phyloP scores from a whole-genome alignment of 2,797 vertebrate species.

The Alfaro cultratus region DNA sequence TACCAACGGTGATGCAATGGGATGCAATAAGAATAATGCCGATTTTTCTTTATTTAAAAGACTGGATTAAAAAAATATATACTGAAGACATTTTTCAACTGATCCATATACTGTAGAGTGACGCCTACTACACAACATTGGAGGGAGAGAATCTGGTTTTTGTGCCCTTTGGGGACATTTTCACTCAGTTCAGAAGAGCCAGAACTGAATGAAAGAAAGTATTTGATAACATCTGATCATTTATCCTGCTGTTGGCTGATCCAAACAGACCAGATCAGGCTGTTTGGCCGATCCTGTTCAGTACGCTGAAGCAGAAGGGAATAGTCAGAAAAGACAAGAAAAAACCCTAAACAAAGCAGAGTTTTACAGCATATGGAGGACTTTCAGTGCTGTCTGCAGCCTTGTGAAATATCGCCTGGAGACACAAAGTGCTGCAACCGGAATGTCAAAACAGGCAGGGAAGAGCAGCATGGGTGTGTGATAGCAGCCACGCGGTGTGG shows the following conservation, averaged over 20 bases:
- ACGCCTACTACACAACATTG: not conserved
- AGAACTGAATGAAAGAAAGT: constrained; percentile 10
- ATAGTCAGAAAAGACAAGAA: constrained; percentile 23
- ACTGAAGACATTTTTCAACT: not conserved
- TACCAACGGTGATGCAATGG: not conserved
- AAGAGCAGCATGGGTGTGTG: constrained; percentile 10
- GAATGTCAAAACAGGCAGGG: constrained; percentile 40
- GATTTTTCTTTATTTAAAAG: not conserved
- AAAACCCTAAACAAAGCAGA: constrained; percentile 37
- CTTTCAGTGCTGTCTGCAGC: constrained; percentile 31
- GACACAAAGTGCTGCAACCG: constrained; percentile 22
- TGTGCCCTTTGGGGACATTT: not conserved
- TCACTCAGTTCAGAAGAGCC: not conserved
- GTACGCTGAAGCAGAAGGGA: constrained; percentile 12
- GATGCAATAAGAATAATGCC: not conserved
- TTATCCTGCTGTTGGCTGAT: constrained; percentile 45
- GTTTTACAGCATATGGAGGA: constrained; percentile 23
- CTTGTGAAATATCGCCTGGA: constrained; percentile 50
- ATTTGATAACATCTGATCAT: constrained; percentile 28
- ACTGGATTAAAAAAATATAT: not conserved
- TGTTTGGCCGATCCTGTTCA: constrained; percentile 30
- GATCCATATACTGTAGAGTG: not conserved
- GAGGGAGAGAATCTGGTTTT: not conserved
- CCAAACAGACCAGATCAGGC: constrained; percentile 6
- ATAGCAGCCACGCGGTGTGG: not conserved